Base-by-base conservation (phyloP, 2,888 invertebrate species). In the Quadroppia sp. region DNA sequence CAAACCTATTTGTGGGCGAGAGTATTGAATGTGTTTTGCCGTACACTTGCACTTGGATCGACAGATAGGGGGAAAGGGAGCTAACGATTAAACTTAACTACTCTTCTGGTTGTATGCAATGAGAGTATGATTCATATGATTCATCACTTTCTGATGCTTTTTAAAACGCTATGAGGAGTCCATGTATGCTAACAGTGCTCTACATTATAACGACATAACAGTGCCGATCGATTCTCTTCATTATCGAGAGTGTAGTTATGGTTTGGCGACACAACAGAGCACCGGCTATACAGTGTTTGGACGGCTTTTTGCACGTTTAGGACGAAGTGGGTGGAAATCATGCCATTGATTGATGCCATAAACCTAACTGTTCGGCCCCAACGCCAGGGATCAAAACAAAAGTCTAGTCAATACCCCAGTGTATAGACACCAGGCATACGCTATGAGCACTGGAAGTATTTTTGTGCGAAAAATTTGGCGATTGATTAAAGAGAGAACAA, bases 221-320 rank as follows among this genome's bases (percentile, higher is more conserved):
- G 36, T 23, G 30, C 32, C 56, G 42, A 67, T 67, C 67, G 67
- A 67, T 67, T 36, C 28, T 61, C 36, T 67, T 67, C 67, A 67
- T 67, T 67, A 67, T 67, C 67, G 67, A 67, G 42, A 67, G 67
- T 67, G 67, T 40, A 67, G 67, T 40, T 67, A 32, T 67, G 67
- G 67, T 67, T 67, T 20, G n/a, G 67, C 2, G 15, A 30, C 17
- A 17, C 30, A 30, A 61, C 53, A 25, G n/a, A 25, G 53, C 50
- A 50, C 50, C 20, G 50, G 20, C 30, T 61, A 4, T 32, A 13
- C 30, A 17, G 17, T n/a, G n/a, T n/a, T 30, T 11, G 36, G 30
- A 13, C 42, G 20, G 3, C 42, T 64, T 64, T 64, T n/a, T 32
- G 11, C 20, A n/a, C 61, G 11, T 61, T 61, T 40, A 42, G 3